phyloP scores from a whole-genome alignment of 2,113 vertebrate genomes.

The Chlorodrepanis virens region DNA sequence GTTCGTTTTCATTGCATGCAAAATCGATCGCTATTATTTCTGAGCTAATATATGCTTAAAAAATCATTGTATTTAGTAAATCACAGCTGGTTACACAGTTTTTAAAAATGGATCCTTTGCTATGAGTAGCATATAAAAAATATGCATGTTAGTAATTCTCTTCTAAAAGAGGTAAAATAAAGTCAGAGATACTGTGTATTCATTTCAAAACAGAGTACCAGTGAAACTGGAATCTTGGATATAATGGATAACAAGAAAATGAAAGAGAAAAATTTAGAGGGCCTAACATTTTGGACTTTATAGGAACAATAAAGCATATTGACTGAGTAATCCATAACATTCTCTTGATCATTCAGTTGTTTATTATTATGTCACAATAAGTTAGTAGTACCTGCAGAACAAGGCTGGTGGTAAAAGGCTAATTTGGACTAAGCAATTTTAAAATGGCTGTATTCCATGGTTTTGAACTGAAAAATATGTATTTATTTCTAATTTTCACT shows the following conservation, averaged over 20 bases:
- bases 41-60: not conserved
- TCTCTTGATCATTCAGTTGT: not conserved
- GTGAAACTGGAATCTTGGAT: not conserved
- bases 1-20: not conserved
- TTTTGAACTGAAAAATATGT: not conserved
- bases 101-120: not conserved
- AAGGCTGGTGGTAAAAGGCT: not conserved
- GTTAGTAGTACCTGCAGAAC: not conserved
- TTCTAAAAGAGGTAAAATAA: not conserved
- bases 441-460: fast-evolving
- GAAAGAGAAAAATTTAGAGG: not conserved
- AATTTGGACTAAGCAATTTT: not conserved
- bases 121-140: not conserved
- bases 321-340: not conserved
- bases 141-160: not conserved
- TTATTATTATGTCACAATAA: not conserved
- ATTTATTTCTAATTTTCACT: not conserved
- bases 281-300: not conserved
- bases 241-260: not conserved
- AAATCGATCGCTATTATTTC: not conserved
- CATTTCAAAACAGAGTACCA: not conserved
- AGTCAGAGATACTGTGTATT: not conserved
- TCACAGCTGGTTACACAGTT: not conserved
- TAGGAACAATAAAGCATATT: not conserved
- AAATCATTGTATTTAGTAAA: not conserved